These are phyloP conservation scores for Cydia fagiglandana DNA, from an alignment of 1,140 invertebrate genomes.

Conservation along the genomic window DNA sequence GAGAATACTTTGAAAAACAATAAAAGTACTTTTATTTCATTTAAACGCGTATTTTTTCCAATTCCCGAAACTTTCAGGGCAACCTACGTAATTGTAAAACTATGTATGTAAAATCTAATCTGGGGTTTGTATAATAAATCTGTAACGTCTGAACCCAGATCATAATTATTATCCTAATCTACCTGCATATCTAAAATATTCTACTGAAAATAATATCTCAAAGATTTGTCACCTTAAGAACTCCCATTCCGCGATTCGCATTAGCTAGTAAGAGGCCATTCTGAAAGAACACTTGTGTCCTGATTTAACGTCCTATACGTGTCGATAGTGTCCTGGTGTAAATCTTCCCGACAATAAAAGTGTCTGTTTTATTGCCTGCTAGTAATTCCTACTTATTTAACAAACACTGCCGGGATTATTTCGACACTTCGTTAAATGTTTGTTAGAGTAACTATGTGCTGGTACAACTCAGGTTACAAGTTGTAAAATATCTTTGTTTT, in stretches of 20 bases:
- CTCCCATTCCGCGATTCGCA: conserved; percentile 20
- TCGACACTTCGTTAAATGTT: conserved; percentile 6
- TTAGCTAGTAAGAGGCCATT: background rate
- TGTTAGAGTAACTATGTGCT: background rate
- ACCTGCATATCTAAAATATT: background rate
- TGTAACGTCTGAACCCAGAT: no score
- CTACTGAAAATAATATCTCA: background rate
- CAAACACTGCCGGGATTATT: conserved; percentile 36
- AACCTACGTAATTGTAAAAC: no score
- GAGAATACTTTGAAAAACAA: no score
- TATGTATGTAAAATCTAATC: no score
- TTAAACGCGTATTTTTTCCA: no score
- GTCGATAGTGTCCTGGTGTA: conserved; percentile 53
- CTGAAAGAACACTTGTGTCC: conserved; percentile 43
- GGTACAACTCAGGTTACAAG: background rate
- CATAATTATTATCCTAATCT: background rate
- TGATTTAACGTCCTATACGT: conserved; percentile 53
- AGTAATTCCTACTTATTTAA: conserved; percentile 55
- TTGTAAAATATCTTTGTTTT: background rate
- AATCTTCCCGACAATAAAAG: conserved; percentile 59
- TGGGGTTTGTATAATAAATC: no score
- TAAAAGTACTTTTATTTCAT: no score
- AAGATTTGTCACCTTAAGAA: conserved; percentile 1
- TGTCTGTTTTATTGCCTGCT: conserved; percentile 53
- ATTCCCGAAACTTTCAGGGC: no score